Conservation (phyloP, 2,888 invertebrate species). For the Patella pellucida region DNA sequence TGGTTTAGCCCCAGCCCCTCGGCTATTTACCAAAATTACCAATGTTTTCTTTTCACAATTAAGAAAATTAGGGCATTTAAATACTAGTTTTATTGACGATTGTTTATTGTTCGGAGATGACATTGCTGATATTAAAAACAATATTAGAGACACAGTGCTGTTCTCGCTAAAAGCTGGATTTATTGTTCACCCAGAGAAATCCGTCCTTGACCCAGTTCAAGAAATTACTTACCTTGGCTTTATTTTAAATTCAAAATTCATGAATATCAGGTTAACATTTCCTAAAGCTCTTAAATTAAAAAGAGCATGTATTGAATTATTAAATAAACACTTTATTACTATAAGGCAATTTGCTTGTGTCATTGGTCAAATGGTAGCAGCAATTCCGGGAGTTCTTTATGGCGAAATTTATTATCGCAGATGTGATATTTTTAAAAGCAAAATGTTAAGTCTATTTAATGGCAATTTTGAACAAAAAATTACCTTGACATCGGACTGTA, state of each 20-base stretch:
- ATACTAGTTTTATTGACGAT: slow-evolving; percentile 13
- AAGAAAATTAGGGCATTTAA: slow-evolving; percentile 14
- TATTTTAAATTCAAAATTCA: background rate
- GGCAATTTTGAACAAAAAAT: background rate
- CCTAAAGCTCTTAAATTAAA: slow-evolving; percentile 21
- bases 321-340: background rate
- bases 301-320: background rate
- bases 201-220: slow-evolving; percentile 7
- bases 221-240: slow-evolving; percentile 14
- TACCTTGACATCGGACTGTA: background rate
- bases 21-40: background rate
- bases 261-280: slow-evolving; percentile 36
- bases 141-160: slow-evolving; percentile 14
- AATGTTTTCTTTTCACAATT: background rate
- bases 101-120: slow-evolving; percentile 26
- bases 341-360: background rate
- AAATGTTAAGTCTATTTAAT: background rate
- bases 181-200: slow-evolving; percentile 16
- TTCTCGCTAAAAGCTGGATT: slow-evolving; percentile 6
- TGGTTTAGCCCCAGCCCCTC: background rate
- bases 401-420: background rate
- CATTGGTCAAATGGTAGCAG: background rate
- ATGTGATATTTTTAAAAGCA: background rate
- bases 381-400: background rate
- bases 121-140: background rate